A percentile compares a stretch with the other conserved stretches of the same genome.
Evolutionary conservation across 1,140 invertebrate genomes (phyloP).

Genomic region (Choristoneura fumiferana): DNA sequence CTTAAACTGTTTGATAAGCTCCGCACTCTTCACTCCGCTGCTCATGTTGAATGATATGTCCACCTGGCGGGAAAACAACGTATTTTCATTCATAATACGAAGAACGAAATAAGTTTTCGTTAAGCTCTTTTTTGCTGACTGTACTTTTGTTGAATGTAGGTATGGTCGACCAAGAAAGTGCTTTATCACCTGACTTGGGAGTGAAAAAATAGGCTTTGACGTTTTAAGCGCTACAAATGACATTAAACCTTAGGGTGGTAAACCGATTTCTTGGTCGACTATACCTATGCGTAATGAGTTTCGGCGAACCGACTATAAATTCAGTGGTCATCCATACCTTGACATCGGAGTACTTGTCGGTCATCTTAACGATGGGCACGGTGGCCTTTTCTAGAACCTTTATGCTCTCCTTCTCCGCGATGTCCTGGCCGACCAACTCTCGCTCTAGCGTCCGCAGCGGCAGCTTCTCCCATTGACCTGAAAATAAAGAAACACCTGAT

Average conservation of each 20-base stretch:
- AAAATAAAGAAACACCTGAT: slow-evolving; percentile 74
- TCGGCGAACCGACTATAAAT: too few species aligned
- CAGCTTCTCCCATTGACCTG: slow-evolving; percentile 95
- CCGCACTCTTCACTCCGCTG: slow-evolving; percentile 96
- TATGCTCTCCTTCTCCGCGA: slow-evolving; percentile 92
- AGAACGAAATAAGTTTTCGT: too few species aligned
- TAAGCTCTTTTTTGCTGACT: too few species aligned
- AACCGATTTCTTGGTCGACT: too few species aligned
- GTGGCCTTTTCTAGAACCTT: slow-evolving; percentile 98
- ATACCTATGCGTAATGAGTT: neutral
- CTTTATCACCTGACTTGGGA: too few species aligned
- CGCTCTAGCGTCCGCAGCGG: slow-evolving; percentile 94
- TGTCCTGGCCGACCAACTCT: slow-evolving; percentile 91
- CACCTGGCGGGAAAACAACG: slow-evolving; percentile 76
- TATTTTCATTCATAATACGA: too few species aligned
- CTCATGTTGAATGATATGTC: slow-evolving; percentile 99
- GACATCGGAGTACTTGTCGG: slow-evolving; percentile 95
- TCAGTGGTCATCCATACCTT: slow-evolving; percentile 77
- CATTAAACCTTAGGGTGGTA: too few species aligned
- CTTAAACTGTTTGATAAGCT: slow-evolving; percentile 94
- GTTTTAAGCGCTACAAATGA: too few species aligned
- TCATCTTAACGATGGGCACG: slow-evolving; percentile 98
- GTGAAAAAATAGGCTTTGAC: too few species aligned
- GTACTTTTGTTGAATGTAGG: too few species aligned
- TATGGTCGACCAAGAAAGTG: too few species aligned